phyloP scores from a whole-genome alignment of 1,140 invertebrate species.

The Armadillidium nasatum region DNA sequence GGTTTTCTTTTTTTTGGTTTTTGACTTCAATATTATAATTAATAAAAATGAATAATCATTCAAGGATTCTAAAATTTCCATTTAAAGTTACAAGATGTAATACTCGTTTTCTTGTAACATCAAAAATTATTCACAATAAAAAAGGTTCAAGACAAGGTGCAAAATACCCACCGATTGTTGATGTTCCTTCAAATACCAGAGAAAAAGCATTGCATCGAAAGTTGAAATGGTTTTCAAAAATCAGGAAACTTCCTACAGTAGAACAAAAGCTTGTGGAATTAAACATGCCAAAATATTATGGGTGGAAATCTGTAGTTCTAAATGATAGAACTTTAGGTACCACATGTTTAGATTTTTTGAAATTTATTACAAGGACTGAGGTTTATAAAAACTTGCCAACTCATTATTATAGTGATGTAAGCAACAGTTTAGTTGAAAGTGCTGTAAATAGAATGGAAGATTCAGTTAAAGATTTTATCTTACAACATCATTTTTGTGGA shows the following conservation, averaged over 20 bases:
- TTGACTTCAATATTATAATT: no score
- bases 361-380: constrained; percentile 10
- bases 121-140: no score
- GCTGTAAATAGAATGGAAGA: not conserved
- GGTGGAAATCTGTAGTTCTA: constrained; percentile 62
- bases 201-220: constrained; percentile 25
- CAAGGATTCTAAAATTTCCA: no score
- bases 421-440: not conserved
- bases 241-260: constrained; percentile 62
- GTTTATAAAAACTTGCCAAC: not conserved
- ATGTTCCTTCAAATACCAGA: no score
- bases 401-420: not conserved
- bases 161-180: no score
- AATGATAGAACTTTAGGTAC: constrained; percentile 51
- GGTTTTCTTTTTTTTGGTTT: no score
- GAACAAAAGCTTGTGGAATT: constrained; percentile 76
- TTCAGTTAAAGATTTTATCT: not conserved
- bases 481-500: not conserved
- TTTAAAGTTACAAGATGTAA: no score
- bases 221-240: constrained; percentile 55
- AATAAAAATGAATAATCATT: no score
- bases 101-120: no score
- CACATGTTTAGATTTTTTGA: not conserved
- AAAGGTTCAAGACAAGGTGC: no score
- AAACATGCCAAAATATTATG: constrained; percentile 74